These are phyloP conservation scores for Gouania willdenowi DNA, from an alignment of 2,797 vertebrate species.

Conservation along the genomic window DNA sequence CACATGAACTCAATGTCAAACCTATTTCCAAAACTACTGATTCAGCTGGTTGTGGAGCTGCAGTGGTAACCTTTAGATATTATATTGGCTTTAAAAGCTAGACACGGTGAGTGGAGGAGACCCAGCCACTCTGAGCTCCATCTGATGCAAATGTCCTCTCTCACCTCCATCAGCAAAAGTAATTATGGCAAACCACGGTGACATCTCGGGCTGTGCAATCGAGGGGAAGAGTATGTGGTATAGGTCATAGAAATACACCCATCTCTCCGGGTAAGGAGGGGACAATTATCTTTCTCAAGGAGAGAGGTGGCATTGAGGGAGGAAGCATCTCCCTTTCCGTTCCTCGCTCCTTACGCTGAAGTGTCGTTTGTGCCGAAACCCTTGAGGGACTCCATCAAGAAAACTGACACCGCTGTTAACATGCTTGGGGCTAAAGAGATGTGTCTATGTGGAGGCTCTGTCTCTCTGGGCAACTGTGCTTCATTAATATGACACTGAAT, in stretches of 20 bases:
- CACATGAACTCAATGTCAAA: constrained; percentile 59
- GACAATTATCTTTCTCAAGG: constrained; percentile 63
- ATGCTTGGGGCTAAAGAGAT: constrained; percentile 29
- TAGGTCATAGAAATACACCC: constrained; percentile 69
- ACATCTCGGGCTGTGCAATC: constrained; percentile 48
- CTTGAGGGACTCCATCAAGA: constrained; percentile 37
- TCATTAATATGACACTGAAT: constrained; percentile 40
- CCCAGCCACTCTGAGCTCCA: constrained; percentile 30
- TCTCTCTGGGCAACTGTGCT: constrained; percentile 5
- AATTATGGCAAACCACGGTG: constrained; percentile 72
- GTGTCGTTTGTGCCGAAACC: constrained; percentile 33
- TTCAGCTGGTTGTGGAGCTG: constrained; percentile 50
- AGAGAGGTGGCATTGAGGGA: constrained; percentile 29
- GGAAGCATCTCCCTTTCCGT: constrained; percentile 22
- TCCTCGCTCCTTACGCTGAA: constrained; percentile 28
- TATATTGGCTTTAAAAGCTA: constrained; percentile 71
- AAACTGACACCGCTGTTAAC: constrained; percentile 45
- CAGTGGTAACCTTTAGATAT: constrained; percentile 69
- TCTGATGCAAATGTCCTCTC: constrained; percentile 70
- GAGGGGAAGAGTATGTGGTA: constrained; percentile 45
- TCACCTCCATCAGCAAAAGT: constrained; percentile 79
- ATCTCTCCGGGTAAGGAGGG: constrained; percentile 55
- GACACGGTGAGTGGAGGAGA: constrained; percentile 33
- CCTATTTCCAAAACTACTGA: constrained; percentile 60
- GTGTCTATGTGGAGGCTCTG: constrained; percentile 1